These are phyloP conservation scores for Pontoporia blainvillei DNA, from an alignment of 2,113 vertebrate species.

Conservation along the genomic window DNA sequence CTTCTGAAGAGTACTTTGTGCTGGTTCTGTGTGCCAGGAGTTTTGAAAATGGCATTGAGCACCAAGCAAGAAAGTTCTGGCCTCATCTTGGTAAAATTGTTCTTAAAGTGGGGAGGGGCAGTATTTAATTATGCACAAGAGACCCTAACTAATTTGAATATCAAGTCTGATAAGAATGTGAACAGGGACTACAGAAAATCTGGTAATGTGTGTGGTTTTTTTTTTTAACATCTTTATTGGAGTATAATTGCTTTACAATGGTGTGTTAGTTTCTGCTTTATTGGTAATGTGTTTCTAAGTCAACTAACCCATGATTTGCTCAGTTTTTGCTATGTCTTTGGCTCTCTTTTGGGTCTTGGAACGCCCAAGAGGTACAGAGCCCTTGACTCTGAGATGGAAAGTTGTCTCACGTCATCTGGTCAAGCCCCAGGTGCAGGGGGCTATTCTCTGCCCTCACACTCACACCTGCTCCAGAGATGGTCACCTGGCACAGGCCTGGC, in stretches of 20 bases:
- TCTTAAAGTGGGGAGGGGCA: neutral
- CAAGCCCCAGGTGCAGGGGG: neutral
- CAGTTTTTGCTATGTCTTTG: rapidly evolving
- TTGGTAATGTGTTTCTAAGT: neutral
- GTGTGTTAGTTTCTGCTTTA: no score
- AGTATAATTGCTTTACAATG: no score
- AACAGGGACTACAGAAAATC: neutral
- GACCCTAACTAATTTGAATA: slow-evolving; percentile 22
- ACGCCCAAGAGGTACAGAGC: rapidly evolving
- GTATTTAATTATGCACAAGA: slow-evolving; percentile 28
- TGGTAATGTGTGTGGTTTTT: neutral
- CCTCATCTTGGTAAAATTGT: neutral
- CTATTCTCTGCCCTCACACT: neutral
- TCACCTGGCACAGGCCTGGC: neutral
- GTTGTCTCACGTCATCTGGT: rapidly evolving
- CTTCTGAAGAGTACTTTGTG: neutral
- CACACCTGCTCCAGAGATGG: neutral
- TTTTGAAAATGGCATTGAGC: neutral
- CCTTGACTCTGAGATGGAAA: no score
- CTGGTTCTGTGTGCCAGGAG: neutral
- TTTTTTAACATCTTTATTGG: no score
- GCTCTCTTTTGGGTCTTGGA: neutral
- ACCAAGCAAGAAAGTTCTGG: neutral
- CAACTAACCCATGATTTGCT: neutral
- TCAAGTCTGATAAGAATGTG: slow-evolving; percentile 26